These are phyloP conservation scores for Didymodactylos carnosus DNA, from an alignment of 2,888 invertebrate species.

Conservation along the genomic window DNA sequence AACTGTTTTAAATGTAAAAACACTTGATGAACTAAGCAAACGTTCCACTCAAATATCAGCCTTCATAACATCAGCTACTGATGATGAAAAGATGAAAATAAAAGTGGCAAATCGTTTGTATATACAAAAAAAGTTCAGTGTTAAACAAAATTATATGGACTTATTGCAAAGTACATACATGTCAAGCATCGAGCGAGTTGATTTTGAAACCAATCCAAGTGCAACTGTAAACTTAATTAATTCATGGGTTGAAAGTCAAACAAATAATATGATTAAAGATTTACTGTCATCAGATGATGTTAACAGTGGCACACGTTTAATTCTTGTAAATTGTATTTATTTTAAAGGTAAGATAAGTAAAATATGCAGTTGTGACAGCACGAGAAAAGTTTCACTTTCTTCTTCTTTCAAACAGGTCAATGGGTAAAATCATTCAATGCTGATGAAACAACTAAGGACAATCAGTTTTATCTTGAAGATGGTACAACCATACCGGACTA, in stretches of 20 bases:
- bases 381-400: no score
- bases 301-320: slow-evolving; percentile 24
- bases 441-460: slow-evolving; percentile 1
- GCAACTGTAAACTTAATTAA: slow-evolving; percentile 44
- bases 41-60: no score
- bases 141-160: neutral
- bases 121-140: neutral
- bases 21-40: no score
- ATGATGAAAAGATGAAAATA: neutral
- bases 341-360: slow-evolving; percentile 37
- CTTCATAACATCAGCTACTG: no score
- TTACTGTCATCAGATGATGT: slow-evolving; percentile 43
- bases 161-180: slow-evolving; percentile 18
- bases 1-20: neutral
- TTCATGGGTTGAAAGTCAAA: slow-evolving; percentile 56
- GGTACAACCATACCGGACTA: neutral
- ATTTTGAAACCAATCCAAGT: slow-evolving; percentile 17
- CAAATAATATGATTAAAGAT: slow-evolving; percentile 59
- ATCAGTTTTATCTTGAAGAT: slow-evolving; percentile 1
- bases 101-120: slow-evolving; percentile 3
- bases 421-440: slow-evolving; percentile 1
- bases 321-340: slow-evolving; percentile 37
- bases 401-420: no score
- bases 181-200: slow-evolving; percentile 19
- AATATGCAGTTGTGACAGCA: no score